Evolutionary conservation across 2,888 invertebrate species (phyloP), one percentile per base, ranked within the genome.

Genomic region (Diploptera punctata): DNA sequence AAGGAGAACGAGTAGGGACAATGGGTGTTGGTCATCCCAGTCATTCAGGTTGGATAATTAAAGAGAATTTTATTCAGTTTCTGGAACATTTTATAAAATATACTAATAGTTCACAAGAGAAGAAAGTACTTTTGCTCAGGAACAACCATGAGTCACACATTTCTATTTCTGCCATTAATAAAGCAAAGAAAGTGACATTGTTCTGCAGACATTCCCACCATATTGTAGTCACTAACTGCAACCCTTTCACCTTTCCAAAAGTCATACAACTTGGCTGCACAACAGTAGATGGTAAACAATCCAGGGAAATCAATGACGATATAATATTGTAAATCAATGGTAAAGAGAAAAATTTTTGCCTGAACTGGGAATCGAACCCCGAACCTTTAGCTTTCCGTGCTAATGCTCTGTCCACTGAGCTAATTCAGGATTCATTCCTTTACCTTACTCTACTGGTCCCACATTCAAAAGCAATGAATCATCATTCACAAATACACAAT

Each of bases 51-150:
- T 61, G 61, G 61, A 61, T 61, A 24, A 24, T 24, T n/a, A 29
- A 61, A 29, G 29, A 19, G 29, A 21, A 61, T 24, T 61, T 61
- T 21, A 29, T 61, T 61, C 24, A 61, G 26, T 61, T 61, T 26
- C 61, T 61, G n/a, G 26, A 61, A 24, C 61, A 61, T 29, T 61
- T 21, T 29, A 61, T 61, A 19, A 61, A 61, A 26, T 24, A 61
- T 24, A 61, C 61, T 9, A 61, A 61, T 16, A 19, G 24, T 61
- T 26, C 26, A 18, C 18, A 52, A 61, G 61, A 21, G 24, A 19
- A 24, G 5, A 21, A 21, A 9, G 61, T 61, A 29, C 24, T 61
- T 9, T 26, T 61, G n/a, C 21, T n/a, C 21, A n/a, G 10, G 29
- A 24, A 61, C 10, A 61, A 61, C 21, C 61, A 24, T 26, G 61